Base-by-base conservation (phyloP, 1,140 invertebrate species). In the Drosophila biarmipes region DNA sequence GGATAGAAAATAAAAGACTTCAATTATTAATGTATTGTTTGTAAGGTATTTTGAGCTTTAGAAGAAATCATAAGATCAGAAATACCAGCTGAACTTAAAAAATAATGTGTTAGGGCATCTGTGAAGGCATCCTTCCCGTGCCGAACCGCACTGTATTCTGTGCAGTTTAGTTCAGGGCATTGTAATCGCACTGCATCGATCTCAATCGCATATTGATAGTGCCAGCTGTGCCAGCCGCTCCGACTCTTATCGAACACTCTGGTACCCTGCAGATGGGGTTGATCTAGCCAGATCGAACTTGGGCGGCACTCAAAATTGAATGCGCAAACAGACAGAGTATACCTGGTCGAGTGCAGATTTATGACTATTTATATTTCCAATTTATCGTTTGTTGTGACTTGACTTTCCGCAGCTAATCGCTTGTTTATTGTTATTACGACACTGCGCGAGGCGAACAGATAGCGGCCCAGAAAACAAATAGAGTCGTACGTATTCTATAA, bases 361-460 rank as follows among this genome's bases (percentile, higher is more conserved):
- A 68, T 53, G 67, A 37, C 10, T 67, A 12, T 67, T 67, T 45
- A 67, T 68, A 68, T 67, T 69, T 38, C 4, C 17, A 53, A 69
- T 55, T 54, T 69, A 45, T 69, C 11, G 48, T 54, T 55, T 67
- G 63, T 67, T 69, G 49, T 68, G 66, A 52, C 48, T 54, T 5
- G 21, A 34, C 34, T 51, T 52, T 38, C 27, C 27, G 29, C 38
- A 43, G 54, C 38, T 45, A 56, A 19, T 19, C 35, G 53, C 12
- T 48, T 37, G 48, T 15, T 15, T 54, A 53, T 45, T 37, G 19
- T 63, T 63, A 54, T 45, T 67, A 51, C 64, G 48, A 67, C 48
- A 69, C 38, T n/a, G 37, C 37, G 15, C 57, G 40, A 45, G 54
- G 54, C 54, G 42, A 52, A 52, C 57, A 40, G 35, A 38, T 31